A percentile compares a stretch with the other conserved stretches of the same genome.
These are phyloP conservation scores for Nothura maculosa DNA, from an alignment of 2,797 vertebrate genomes.

Conservation along the genomic window DNA sequence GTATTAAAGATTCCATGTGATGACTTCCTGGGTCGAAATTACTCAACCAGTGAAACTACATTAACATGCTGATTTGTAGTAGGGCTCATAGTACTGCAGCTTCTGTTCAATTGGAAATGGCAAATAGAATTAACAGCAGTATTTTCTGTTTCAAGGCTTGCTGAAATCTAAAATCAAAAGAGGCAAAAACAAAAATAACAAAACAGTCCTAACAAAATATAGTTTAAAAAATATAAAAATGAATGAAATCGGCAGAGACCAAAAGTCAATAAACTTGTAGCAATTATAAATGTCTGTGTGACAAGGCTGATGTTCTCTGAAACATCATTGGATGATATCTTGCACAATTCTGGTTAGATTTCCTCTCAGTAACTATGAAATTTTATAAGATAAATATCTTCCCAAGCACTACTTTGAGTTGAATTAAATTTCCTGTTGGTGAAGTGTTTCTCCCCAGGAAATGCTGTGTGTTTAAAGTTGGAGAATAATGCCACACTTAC, in stretches of 20 bases:
- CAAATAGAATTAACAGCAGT: not conserved
- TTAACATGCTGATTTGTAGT: rapidly evolving
- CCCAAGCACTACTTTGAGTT: not conserved
- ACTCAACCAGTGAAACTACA: not conserved
- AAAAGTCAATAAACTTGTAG: not conserved
- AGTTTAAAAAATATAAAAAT: not conserved
- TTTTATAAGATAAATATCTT: not conserved
- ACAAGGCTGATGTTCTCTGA: not conserved
- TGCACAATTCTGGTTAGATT: not conserved
- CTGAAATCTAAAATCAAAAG: not conserved
- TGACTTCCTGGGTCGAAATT: not conserved
- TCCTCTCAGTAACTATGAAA: not conserved
- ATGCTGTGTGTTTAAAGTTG: not conserved
- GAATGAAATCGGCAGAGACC: not conserved
- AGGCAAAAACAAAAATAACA: not conserved
- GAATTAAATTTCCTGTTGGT: not conserved
- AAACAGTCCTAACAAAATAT: not conserved
- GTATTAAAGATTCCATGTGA: rapidly evolving
- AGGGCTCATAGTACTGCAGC: not conserved
- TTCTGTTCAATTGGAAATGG: not conserved
- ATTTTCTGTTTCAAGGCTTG: not conserved
- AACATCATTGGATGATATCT: not conserved
- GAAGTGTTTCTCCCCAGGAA: not conserved
- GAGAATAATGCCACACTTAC: not conserved
- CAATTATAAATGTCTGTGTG: not conserved